Percentiles rank a stretch among this genome's conserved stretches.
Conservation (phyloP, 2,797 vertebrate species). For the Tympanoctomys barrerae region DNA sequence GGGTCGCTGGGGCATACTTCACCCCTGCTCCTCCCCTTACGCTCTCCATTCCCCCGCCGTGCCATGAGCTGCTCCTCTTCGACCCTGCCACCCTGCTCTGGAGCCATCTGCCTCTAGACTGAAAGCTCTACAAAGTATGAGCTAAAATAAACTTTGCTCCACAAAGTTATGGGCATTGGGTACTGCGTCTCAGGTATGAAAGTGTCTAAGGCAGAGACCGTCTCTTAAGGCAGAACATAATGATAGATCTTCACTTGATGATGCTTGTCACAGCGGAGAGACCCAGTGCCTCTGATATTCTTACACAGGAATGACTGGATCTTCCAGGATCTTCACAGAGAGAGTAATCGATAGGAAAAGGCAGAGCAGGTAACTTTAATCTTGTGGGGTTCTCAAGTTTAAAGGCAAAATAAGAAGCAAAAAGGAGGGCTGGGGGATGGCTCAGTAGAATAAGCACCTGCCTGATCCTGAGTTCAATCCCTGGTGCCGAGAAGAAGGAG, state of each 20-base stretch:
- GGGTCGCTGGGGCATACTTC: too few species aligned
- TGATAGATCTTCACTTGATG: background rate
- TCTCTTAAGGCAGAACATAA: background rate
- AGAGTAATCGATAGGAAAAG: background rate
- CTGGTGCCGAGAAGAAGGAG: too few species aligned
- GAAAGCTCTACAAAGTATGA: background rate
- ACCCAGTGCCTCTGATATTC: background rate
- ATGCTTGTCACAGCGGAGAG: too few species aligned
- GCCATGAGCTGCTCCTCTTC: background rate
- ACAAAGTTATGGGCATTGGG: background rate
- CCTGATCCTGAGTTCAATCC: too few species aligned
- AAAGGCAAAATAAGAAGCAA: background rate
- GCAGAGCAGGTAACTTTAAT: background rate
- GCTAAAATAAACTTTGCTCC: background rate
- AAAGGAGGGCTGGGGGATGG: too few species aligned
- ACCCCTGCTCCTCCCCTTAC: background rate
- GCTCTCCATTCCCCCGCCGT: background rate
- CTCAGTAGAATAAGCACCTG: too few species aligned
- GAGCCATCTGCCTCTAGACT: background rate
- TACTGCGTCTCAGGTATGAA: background rate
- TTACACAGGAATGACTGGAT: background rate
- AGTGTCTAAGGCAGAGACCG: background rate
- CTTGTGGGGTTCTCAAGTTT: background rate
- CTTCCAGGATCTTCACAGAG: constrained; percentile 15
- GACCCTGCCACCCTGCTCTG: background rate